A percentile compares a stretch with the other conserved stretches of the same genome.
Conservation (phyloP, 2,113 vertebrate genomes). For the Cavia aperea region DNA sequence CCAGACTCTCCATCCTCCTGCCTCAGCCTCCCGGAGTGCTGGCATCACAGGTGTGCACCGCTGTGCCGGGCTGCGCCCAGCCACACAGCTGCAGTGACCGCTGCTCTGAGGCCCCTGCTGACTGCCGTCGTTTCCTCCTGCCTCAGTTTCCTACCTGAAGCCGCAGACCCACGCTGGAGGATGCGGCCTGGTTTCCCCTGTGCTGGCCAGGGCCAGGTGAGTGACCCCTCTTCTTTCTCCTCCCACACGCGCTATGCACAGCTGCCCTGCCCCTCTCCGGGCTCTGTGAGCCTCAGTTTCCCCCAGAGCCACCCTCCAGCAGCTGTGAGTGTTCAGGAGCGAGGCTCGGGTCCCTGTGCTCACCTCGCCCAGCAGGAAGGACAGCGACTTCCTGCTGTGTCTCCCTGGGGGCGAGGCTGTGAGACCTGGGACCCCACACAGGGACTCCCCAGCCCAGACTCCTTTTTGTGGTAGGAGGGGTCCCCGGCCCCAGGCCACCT, state of each 20-base stretch:
- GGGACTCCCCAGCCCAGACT: neutral
- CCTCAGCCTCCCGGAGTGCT: neutral
- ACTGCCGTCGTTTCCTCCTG: neutral
- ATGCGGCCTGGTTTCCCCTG: neutral
- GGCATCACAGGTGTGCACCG: neutral
- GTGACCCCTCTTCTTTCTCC: neutral
- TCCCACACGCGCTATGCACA: neutral
- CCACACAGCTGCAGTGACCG: too few relatives aligned
- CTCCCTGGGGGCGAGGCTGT: neutral
- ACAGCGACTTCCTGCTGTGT: constrained; percentile 48
- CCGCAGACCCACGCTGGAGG: neutral
- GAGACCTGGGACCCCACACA: neutral
- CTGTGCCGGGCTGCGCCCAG: neutral
- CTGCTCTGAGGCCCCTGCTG: neutral
- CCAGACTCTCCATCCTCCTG: neutral
- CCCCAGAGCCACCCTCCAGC: neutral
- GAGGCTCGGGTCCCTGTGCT: neutral
- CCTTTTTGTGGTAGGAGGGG: neutral
- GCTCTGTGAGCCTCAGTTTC: neutral
- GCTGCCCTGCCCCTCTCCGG: neutral
- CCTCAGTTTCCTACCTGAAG: neutral
- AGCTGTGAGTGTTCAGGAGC: neutral
- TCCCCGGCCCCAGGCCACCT: neutral
- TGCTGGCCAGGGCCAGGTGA: neutral
- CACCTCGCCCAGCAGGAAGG: constrained; percentile 69